Conservation (phyloP, 1,140 invertebrate species). For the Leguminivora glycinivorella region DNA sequence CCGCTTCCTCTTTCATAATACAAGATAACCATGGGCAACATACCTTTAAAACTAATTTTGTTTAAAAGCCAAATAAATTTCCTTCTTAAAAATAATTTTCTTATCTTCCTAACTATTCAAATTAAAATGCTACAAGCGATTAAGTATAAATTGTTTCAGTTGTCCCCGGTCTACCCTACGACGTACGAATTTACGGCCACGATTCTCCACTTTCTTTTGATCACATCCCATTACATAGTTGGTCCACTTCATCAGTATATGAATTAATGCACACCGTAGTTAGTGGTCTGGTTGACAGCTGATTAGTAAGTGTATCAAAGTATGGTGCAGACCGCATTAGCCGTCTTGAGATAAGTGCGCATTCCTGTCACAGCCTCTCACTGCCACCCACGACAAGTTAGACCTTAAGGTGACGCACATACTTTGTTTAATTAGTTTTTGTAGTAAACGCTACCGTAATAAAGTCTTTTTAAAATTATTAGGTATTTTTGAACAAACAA, state of each 20-base stretch:
- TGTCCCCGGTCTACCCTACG: no score
- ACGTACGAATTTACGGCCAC: not conserved
- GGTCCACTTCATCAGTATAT: not conserved
- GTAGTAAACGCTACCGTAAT: no score
- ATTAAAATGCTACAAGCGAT: no score
- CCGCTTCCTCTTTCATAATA: no score
- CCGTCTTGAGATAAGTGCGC: slow-evolving; percentile 14
- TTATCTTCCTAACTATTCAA: no score
- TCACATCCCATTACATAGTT: not conserved
- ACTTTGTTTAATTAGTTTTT: not conserved
- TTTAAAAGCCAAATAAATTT: no score
- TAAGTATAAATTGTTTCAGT: no score
- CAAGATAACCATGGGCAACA: no score
- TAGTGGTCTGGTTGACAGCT: slow-evolving; percentile 8
- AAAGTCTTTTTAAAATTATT: no score
- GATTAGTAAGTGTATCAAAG: slow-evolving; percentile 13
- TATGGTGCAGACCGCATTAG: slow-evolving; percentile 3
- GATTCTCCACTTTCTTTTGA: not conserved
- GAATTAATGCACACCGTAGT: not conserved
- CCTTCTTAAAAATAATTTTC: no score
- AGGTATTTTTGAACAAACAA: no score
- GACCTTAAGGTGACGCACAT: not conserved
- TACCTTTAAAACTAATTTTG: no score
- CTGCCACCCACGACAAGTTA: slow-evolving; percentile 16
- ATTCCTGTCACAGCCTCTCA: slow-evolving; percentile 16